These are phyloP conservation scores for Popillia japonica DNA, from an alignment of 1,140 invertebrate species.

Conservation along the genomic window DNA sequence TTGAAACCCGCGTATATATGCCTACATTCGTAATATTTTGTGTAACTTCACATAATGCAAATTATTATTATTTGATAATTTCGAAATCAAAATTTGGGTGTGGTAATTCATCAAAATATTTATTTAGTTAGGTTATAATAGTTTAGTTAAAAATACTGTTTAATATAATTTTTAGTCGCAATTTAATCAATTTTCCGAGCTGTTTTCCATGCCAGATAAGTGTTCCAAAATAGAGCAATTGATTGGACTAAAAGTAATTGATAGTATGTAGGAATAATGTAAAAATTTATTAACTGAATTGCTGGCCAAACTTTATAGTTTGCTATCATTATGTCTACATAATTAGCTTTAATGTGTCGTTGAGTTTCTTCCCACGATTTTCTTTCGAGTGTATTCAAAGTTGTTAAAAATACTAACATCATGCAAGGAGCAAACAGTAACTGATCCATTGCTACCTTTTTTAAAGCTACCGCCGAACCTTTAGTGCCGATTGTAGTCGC, in stretches of 20 bases:
- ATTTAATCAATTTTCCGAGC: conserved; percentile 45
- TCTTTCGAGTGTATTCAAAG: conserved; percentile 70
- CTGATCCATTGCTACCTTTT: conserved; percentile 83
- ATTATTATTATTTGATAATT: too few relatives aligned
- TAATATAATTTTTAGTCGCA: background rate
- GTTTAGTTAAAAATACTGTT: background rate
- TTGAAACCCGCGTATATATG: too few relatives aligned
- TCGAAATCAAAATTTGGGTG: too few relatives aligned
- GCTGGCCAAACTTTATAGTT: conserved; percentile 88
- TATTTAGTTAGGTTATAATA: background rate
- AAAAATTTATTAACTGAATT: conserved; percentile 86
- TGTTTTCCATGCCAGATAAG: conserved; percentile 78
- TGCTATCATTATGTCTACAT: conserved; percentile 72
- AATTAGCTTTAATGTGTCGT: conserved; percentile 69
- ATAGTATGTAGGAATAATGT: conserved; percentile 79
- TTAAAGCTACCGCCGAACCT: conserved; percentile 65
- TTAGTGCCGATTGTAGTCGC: conserved; percentile 66
- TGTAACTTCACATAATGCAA: too few relatives aligned
- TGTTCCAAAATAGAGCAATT: conserved; percentile 87
- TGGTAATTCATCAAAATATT: background rate
- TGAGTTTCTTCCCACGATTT: conserved; percentile 65
- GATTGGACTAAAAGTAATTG: conserved; percentile 82
- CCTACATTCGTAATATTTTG: too few relatives aligned
- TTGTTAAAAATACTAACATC: conserved; percentile 66
- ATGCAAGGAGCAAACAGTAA: conserved; percentile 73